Conservation (phyloP, 23 tunicate species). For the Corella eumyota region DNA sequence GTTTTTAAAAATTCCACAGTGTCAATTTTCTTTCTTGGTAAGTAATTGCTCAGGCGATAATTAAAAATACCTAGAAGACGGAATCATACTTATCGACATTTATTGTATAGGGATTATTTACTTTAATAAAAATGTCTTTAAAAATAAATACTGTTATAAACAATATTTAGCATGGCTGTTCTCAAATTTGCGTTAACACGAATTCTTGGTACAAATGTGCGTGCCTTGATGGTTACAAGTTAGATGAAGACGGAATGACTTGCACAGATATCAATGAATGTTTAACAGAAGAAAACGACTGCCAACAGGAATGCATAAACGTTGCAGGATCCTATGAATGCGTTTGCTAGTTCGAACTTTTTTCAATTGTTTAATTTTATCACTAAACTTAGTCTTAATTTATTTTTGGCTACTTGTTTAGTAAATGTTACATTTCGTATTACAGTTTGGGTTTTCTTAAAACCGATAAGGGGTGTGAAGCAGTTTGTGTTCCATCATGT, state of each 20-base stretch:
- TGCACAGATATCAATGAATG: conserved; percentile 10
- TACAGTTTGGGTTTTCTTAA: conserved; percentile 3
- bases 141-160: too few relatives aligned
- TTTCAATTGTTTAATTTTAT: too few relatives aligned
- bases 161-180: conserved; percentile 4
- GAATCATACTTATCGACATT: too few relatives aligned
- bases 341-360: not conserved
- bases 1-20: too few relatives aligned
- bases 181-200: conserved; percentile 7
- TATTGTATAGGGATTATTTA: too few relatives aligned
- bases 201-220: conserved; percentile 9
- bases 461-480: conserved; percentile 8
- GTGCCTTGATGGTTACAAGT: not conserved
- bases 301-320: conserved; percentile 6
- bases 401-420: too few relatives aligned
- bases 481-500: conserved; percentile 10
- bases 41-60: too few relatives aligned
- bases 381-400: too few relatives aligned
- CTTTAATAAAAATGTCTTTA: too few relatives aligned
- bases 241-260: not conserved
- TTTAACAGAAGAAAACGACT: not conserved
- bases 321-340: not conserved
- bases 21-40: too few relatives aligned
- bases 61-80: too few relatives aligned
- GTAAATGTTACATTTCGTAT: not conserved